These are phyloP conservation scores for Octopus sinensis DNA, from an alignment of 1,140 invertebrate species.

Conservation along the genomic window DNA sequence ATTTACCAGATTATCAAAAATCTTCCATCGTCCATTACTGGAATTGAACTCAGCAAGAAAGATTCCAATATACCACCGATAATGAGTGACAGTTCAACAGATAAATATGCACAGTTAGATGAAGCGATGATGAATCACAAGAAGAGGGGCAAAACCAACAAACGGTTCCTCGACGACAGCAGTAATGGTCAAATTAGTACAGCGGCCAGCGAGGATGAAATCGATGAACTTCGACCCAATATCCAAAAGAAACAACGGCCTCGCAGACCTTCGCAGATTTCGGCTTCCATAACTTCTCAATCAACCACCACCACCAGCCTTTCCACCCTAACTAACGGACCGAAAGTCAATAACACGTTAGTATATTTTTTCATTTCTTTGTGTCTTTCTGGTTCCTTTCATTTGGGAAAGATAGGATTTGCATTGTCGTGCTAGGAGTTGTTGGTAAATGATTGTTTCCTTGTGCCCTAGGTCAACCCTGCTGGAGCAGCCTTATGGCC, in stretches of 20 bases:
- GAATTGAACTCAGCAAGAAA: constrained; percentile 18
- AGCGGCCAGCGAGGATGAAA: neutral
- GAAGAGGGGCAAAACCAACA: neutral
- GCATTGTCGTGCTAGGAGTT: too few relatives aligned
- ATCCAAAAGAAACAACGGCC: neutral
- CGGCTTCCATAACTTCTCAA: neutral
- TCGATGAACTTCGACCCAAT: neutral
- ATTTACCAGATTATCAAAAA: constrained; percentile 25
- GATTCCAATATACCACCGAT: constrained; percentile 1
- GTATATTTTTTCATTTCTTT: neutral
- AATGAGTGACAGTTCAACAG: constrained; percentile 20
- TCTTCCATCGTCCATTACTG: constrained; percentile 18
- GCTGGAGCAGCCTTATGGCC: too few relatives aligned
- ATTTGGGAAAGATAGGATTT: too few relatives aligned
- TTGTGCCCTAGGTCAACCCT: too few relatives aligned
- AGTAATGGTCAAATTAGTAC: neutral
- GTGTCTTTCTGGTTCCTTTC: neutral
- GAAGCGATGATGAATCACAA: neutral
- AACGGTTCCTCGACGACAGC: neutral
- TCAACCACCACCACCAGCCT: constrained; percentile 7
- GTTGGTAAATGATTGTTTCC: too few relatives aligned
- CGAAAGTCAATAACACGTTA: neutral
- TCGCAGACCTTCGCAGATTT: neutral
- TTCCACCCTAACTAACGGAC: neutral
- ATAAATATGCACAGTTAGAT: constrained; percentile 16